Evolutionary conservation across 2,888 invertebrate genomes (phyloP), one percentile per base, ranked within the genome.

Genomic region (Ennomos erosarius): DNA sequence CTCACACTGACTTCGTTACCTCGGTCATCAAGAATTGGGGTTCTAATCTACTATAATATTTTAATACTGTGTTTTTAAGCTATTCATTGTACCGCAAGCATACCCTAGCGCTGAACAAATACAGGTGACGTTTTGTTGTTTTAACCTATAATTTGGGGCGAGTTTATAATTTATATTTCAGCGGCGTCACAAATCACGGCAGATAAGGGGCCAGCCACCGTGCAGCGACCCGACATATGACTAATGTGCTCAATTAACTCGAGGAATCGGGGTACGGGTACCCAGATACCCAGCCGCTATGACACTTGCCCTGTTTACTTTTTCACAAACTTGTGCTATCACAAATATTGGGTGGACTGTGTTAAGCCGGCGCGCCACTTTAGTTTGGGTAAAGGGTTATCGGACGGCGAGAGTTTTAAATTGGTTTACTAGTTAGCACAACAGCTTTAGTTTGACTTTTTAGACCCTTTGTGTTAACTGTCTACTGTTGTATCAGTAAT

Each of bases 221-320:
- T 71, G 75, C 78, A 76, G 70, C 76, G 76, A 75, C 77, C 75
- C 82, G 75, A 72, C 75, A 72, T 82, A 82, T 89, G 87, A 90
- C 85, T 88, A 89, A 88, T 88, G 88, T 81, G 68, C 70, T 77
- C 89, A 87, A 89, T 90, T 90, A 90, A 84, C 85, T 78, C 67
- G 75, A 78, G 74, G 76, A 78, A 79, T 81, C 79, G 78, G 79
- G 78, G 54, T 54, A 38, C 39, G 50, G 46, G 42, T 46, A 60
- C 47, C 46, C 40, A 47, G 57, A 34, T n/a, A 39, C 11, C 10
- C 38, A 39, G 36, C 46, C 45, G 69, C 74, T 69, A 67, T 65
- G 63, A 70, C 75, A 34, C 50, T 71, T 68, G 61, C 70, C 65
- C 67, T 87, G 85, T 87, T 87, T 85, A 79, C 85, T 85, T 86